Base-by-base conservation (phyloP, 2,797 vertebrate species). In the Chaunax sp. region DNA sequence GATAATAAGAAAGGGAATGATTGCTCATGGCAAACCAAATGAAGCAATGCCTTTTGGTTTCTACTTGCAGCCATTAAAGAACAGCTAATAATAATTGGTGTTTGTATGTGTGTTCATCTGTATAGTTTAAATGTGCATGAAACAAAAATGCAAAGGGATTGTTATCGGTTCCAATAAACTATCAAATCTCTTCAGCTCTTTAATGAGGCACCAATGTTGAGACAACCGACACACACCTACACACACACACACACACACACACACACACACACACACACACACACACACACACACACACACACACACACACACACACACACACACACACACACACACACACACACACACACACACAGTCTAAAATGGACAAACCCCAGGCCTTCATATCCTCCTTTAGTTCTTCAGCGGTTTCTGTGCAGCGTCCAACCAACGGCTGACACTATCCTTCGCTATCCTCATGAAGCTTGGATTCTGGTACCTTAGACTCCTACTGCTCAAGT, bases 351-450 rank as follows among this genome's bases (percentile, higher is more conserved):
- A 22, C 64, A 53, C 67, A 30, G 60, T n/a, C 69, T 78, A 56
- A 41, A 80, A 77, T 82, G 68, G 80, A 78, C 69, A 71, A 78
- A 88, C 80, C 72, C 62, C 30, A 46, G 58, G 77, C 70, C 66
- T 87, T 86, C 68, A 80, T 83, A 65, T 75, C 80, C 79, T 72
- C 72, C 82, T 87, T 89, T 87, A 89, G 77, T 50, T 77, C n/a
- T n/a, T 89, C 80, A 88, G 81, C 68, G 66, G 66, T 57, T 80
- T 75, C 70, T 53, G 61, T 62, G 69, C 8, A 16, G 60, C 75
- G 62, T 76, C 72, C 72, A 67, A 77, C 77, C 87, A 87, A 77
- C 86, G 65, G 80, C 60, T 35, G 16, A 64, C 7, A 35, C 80
- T 77, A 76, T 77, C 77, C 78, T 75, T 53, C 64, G 80, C 63